Evolutionary conservation across 1,140 invertebrate genomes (phyloP), one percentile per base, ranked within the genome.

Genomic region (Laupala kohalensis): DNA sequence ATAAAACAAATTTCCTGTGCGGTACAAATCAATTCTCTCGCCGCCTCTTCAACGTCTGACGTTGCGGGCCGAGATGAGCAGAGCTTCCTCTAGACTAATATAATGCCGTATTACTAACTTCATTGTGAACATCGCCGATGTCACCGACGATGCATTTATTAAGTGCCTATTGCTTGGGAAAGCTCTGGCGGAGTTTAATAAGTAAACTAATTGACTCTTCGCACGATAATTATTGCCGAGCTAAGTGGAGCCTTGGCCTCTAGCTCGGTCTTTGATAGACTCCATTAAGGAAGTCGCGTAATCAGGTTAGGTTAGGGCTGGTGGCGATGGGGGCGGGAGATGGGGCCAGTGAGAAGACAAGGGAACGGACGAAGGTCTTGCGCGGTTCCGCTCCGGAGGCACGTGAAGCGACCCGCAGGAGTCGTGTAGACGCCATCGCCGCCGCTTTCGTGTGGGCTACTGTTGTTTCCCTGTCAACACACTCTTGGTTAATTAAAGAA

Each of bases 191-290:
- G 67, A 68, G 26, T 68, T 67, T 68, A 68, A 68, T 68, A 68
- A 68, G 67, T 68, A 68, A 68, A 68, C 29, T 68, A 68, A 68
- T 68, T 68, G 67, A 68, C 67, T 68, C 67, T 68, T 68, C 27
- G 67, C 29, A 68, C 24, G 67, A 68, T 68, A 68, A 29, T 68
- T 68, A 68, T 68, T 68, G 67, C 29, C 27, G 67, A n/a, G 67
- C 67, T 37, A 27, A 68, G 28, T 19, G 67, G 29, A 68, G n/a
- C 37, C 37, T 53, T 53, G 37, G 37, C 37, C 19, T 53, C 29
- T 68, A 68, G 67, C 29, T 68, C 27, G 29, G 67, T 68, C 67
- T 68, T 68, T 68, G 67, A 68, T 68, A 27, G 28, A 68, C 26
- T 19, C 67, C 67, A 68, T 68, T 68, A 68, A 67, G 67, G 67